Conservation (phyloP, 2,797 vertebrate species). For the Parauchenoglanis ngamensis region DNA sequence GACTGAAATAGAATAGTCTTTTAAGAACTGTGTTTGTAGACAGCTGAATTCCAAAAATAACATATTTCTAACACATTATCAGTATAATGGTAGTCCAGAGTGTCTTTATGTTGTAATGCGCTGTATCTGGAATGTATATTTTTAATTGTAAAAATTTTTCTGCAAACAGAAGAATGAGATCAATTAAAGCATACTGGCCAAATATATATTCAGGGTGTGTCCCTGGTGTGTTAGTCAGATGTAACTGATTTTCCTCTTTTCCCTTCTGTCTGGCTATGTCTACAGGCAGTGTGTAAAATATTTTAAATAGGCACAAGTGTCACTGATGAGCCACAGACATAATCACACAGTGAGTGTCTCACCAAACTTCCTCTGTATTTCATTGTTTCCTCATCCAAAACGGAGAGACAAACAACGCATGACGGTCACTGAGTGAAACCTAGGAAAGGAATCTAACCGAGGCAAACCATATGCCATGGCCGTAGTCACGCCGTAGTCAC, state of each 20-base stretch:
- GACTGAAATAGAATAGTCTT: slow-evolving; percentile 41
- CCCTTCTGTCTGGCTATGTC: slow-evolving; percentile 26
- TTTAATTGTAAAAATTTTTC: slow-evolving; percentile 5
- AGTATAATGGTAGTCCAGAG: slow-evolving; percentile 28
- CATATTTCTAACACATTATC: slow-evolving; percentile 39
- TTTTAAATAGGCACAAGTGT: slow-evolving; percentile 40
- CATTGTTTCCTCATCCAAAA: slow-evolving; percentile 46
- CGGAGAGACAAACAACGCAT: slow-evolving; percentile 33
- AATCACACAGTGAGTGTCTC: slow-evolving; percentile 37
- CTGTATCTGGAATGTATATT: slow-evolving; percentile 25
- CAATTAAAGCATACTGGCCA: slow-evolving; percentile 7
- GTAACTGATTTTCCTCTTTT: slow-evolving; percentile 1
- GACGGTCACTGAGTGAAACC: slow-evolving; percentile 25
- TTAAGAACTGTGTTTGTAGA: slow-evolving; percentile 23
- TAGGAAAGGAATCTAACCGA: slow-evolving; percentile 33
- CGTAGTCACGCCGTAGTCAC: slow-evolving; percentile 20
- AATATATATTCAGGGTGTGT: slow-evolving; percentile 25
- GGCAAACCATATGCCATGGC: slow-evolving; percentile 27
- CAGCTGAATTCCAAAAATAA: slow-evolving; percentile 37
- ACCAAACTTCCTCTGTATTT: slow-evolving; percentile 42
- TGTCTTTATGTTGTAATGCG: slow-evolving; percentile 13
- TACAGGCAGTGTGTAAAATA: slow-evolving; percentile 37
- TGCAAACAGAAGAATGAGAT: slow-evolving; percentile 8
- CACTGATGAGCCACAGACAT: slow-evolving; percentile 40
- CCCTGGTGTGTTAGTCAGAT: slow-evolving; percentile 21